phyloP scores from a whole-genome alignment of 1,140 invertebrate genomes.

The Magallana angulata region DNA sequence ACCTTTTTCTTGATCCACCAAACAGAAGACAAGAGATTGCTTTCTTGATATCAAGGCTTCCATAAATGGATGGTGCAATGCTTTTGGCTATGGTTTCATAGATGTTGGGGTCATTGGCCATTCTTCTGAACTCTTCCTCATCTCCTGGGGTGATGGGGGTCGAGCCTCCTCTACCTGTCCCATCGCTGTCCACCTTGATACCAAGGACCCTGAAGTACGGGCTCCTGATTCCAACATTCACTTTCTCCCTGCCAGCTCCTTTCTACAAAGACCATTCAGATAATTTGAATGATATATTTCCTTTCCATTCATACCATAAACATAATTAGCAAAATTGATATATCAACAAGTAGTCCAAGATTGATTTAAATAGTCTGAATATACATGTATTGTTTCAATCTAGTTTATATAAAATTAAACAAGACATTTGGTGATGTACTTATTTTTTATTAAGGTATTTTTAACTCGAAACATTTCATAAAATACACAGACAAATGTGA shows the following conservation, averaged over 20 bases:
- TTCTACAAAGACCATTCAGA: constrained; percentile 10
- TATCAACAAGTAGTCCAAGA: too few relatives aligned
- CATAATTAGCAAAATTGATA: too few relatives aligned
- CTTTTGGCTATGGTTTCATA: constrained; percentile 94
- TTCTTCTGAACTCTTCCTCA: constrained; percentile 93
- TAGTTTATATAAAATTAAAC: too few relatives aligned
- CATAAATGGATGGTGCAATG: constrained; percentile 98
- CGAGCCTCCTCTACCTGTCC: constrained; percentile 84
- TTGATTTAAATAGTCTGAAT: too few relatives aligned
- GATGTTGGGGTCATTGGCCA: constrained; percentile 91
- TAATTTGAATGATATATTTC: not conserved
- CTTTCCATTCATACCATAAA: not conserved
- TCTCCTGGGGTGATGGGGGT: constrained; percentile 84
- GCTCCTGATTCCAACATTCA: constrained; percentile 93
- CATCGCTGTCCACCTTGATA: constrained; percentile 91
- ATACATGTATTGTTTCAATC: too few relatives aligned
- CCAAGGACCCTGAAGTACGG: constrained; percentile 97
- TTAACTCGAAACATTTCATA: too few relatives aligned
- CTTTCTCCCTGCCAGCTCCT: constrained; percentile 85
- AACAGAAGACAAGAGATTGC: constrained; percentile 97
- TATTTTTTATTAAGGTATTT: too few relatives aligned
- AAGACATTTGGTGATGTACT: too few relatives aligned
- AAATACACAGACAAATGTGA: too few relatives aligned
- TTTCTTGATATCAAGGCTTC: constrained; percentile 97
- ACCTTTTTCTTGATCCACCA: constrained; percentile 87